Evolutionary conservation across 1,140 invertebrate genomes (phyloP).

Genomic region (Samia ricini): DNA sequence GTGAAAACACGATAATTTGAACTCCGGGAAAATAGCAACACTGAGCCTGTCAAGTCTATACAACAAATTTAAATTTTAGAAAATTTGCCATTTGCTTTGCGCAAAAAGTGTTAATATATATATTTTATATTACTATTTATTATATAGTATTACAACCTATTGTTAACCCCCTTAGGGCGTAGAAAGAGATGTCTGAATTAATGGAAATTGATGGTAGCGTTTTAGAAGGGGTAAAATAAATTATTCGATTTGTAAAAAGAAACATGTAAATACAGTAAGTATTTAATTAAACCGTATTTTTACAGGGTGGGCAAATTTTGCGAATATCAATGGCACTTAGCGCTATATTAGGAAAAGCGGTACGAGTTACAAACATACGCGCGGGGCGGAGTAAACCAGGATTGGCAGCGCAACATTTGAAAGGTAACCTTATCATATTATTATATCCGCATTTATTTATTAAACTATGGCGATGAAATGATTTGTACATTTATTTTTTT

Average conservation of each 20-base stretch:
- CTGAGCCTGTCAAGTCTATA: too few species aligned
- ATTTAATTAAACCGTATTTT: constrained; percentile 31
- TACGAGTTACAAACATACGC: constrained; percentile 89
- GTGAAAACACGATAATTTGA: too few species aligned
- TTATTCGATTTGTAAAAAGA: constrained; percentile 12
- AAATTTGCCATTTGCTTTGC: too few species aligned
- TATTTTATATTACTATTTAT: too few species aligned
- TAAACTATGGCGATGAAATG: too few species aligned
- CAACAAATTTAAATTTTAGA: too few species aligned
- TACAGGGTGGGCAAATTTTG: constrained; percentile 93
- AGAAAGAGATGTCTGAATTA: constrained; percentile 39
- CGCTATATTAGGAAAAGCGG: constrained; percentile 84
- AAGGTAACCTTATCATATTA: constrained; percentile 75
- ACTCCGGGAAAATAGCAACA: too few species aligned
- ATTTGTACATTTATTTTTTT: too few species aligned
- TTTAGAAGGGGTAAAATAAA: constrained; percentile 79
- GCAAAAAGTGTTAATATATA: too few species aligned
- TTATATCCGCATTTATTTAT: neutral
- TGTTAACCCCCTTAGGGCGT: too few species aligned
- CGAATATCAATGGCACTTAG: constrained; percentile 88
- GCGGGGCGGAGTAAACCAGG: constrained; percentile 88
- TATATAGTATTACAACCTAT: too few species aligned
- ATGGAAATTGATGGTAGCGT: constrained; percentile 82
- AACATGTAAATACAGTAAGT: neutral
- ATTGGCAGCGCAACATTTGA: constrained; percentile 91